Evolutionary conservation across 1,140 invertebrate species (phyloP).

Genomic region (Phocides pigmalion): DNA sequence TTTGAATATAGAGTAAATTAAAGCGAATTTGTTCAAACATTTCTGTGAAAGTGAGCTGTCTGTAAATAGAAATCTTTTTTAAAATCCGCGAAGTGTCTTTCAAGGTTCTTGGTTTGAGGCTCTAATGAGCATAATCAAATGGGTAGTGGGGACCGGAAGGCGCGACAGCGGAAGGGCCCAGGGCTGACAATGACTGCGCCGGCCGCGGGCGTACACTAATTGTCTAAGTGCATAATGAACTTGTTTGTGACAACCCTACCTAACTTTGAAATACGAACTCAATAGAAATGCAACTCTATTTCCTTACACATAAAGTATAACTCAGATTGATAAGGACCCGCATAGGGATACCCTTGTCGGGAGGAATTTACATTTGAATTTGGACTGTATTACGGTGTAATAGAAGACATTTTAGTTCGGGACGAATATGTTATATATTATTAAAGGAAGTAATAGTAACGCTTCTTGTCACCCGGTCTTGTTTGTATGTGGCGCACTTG

Average conservation of each 20-base stretch:
- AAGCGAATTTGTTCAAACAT: slow-evolving; percentile 32
- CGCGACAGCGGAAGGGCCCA: slow-evolving; percentile 69
- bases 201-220: slow-evolving; percentile 76
- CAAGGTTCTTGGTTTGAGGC: slow-evolving; percentile 39
- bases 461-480: slow-evolving; percentile 65
- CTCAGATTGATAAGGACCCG: slow-evolving; percentile 12
- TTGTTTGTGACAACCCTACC: slow-evolving; percentile 73
- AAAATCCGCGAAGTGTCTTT: slow-evolving; percentile 38
- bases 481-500: slow-evolving; percentile 62
- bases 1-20: slow-evolving; percentile 25
- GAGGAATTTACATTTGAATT: slow-evolving; percentile 6
- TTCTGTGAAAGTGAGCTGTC: slow-evolving; percentile 20
- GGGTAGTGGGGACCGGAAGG: slow-evolving; percentile 55
- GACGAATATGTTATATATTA: slow-evolving; percentile 43
- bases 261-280: slow-evolving; percentile 45
- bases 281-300: slow-evolving; percentile 42
- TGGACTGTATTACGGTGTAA: slow-evolving; percentile 16
- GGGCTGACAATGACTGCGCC: slow-evolving; percentile 64
- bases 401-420: slow-evolving; percentile 38
- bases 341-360: slow-evolving; percentile 7
- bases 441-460: slow-evolving; percentile 61
- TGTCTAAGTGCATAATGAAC: slow-evolving; percentile 82
- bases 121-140: slow-evolving; percentile 68
- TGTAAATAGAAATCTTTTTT: slow-evolving; percentile 38
- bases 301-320: slow-evolving; percentile 8